phyloP scores from a whole-genome alignment of 2,113 vertebrate genomes.

The Circaetus gallicus region DNA sequence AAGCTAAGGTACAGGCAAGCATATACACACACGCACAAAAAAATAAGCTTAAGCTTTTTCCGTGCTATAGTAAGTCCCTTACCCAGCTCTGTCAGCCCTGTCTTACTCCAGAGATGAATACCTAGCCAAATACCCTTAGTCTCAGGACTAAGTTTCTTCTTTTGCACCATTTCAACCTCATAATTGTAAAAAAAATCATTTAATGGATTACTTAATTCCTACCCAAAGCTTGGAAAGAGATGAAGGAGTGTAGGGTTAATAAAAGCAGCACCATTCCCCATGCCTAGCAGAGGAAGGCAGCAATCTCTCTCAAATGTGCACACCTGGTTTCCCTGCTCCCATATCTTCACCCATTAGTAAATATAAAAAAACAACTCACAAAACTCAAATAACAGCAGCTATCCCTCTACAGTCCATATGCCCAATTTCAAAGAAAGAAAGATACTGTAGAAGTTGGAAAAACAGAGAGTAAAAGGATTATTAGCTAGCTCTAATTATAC shows the following conservation, averaged over 20 bases:
- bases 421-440: constrained; percentile 46
- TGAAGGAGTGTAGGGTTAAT: neutral
- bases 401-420: neutral
- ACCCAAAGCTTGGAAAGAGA: neutral
- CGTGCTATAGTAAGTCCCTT: neutral
- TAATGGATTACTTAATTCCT: neutral
- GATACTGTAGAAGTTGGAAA: constrained; percentile 57
- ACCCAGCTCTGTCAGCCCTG: neutral
- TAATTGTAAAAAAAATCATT: neutral
- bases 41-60: neutral
- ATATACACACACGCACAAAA: neutral
- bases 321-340: neutral
- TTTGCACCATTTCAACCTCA: neutral
- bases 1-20: neutral
- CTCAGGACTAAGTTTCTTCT: neutral
- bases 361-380: neutral
- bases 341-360: neutral
- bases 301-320: neutral
- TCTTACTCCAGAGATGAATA: neutral
- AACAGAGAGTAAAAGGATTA: constrained; percentile 76
- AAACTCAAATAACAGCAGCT: neutral
- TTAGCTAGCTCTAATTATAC: constrained; percentile 83
- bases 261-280: neutral
- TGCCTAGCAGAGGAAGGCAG: neutral
- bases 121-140: neutral